Percentiles rank a stretch among this genome's conserved stretches.
These are phyloP conservation scores for Sturnus vulgaris DNA, from an alignment of 2,113 vertebrate species.

Conservation along the genomic window DNA sequence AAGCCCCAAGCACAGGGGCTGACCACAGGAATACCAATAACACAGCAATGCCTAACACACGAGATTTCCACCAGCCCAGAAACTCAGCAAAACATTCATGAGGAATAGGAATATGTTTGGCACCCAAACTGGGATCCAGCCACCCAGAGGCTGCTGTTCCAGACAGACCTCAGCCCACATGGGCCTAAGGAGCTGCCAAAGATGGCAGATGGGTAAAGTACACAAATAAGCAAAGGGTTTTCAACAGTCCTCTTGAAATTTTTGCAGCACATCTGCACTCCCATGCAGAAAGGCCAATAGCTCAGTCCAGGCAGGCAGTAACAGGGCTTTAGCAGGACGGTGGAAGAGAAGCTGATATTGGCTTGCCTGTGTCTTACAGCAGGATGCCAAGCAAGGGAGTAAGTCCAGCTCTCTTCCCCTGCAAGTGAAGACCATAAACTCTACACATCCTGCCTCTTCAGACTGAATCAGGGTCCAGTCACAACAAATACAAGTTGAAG, in stretches of 20 bases:
- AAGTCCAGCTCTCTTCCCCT: background rate
- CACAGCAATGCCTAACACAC: background rate
- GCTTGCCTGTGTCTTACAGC: background rate
- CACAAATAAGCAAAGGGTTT: background rate
- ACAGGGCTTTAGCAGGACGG: background rate
- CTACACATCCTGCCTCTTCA: background rate
- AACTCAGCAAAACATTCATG: background rate
- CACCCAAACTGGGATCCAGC: background rate
- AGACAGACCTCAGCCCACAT: background rate
- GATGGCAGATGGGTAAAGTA: background rate
- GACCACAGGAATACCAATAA: background rate
- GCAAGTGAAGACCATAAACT: background rate
- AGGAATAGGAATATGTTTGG: background rate
- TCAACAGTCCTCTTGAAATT: background rate
- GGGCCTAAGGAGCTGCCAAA: background rate
- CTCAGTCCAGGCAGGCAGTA: background rate
- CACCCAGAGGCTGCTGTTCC: background rate
- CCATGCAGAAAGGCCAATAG: background rate
- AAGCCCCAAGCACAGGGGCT: background rate
- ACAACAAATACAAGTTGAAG: background rate
- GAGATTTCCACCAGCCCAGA: background rate
- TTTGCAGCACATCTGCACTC: background rate
- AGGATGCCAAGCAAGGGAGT: background rate
- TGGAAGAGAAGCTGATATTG: background rate
- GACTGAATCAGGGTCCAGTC: background rate